phyloP scores from a whole-genome alignment of 2,888 invertebrate species.

The Ennomos quercinarius region DNA sequence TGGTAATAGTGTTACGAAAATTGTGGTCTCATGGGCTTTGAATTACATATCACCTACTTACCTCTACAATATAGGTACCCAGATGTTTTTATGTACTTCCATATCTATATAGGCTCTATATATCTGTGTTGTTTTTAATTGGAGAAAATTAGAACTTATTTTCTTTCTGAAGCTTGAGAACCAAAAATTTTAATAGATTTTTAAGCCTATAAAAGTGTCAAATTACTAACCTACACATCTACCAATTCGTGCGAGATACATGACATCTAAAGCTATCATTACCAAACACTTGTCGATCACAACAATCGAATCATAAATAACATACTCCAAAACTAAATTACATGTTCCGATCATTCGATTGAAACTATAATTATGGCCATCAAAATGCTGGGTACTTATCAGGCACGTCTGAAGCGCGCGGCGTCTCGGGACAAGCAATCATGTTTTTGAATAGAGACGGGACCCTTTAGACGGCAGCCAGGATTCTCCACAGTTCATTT shows the following conservation, averaged over 20 bases:
- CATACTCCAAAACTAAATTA: constrained; percentile 47
- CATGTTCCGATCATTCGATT: constrained; percentile 47
- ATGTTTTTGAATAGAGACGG: constrained; percentile 69
- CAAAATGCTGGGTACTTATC: constrained; percentile 53
- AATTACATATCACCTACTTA: not conserved
- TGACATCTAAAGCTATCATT: constrained; percentile 14
- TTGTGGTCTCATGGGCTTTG: not conserved
- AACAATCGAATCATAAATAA: constrained; percentile 36
- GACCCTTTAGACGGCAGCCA: constrained; percentile 68
- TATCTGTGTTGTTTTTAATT: no score
- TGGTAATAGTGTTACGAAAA: constrained; percentile 8
- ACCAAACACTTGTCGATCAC: constrained; percentile 28
- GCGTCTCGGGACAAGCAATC: constrained; percentile 64
- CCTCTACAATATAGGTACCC: no score
- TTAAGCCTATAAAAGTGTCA: no score
- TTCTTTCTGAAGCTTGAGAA: no score
- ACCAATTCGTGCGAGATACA: constrained; percentile 5
- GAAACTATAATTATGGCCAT: constrained; percentile 57
- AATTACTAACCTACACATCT: no score
- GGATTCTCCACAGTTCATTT: constrained; percentile 77
- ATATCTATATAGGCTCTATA: no score
- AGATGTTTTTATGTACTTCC: no score
- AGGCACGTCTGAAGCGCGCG: constrained; percentile 44
- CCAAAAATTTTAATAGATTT: no score
- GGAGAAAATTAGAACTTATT: no score